These are phyloP conservation scores for Drosophila baimaii DNA, from an alignment of 1,140 invertebrate species.

Conservation along the genomic window DNA sequence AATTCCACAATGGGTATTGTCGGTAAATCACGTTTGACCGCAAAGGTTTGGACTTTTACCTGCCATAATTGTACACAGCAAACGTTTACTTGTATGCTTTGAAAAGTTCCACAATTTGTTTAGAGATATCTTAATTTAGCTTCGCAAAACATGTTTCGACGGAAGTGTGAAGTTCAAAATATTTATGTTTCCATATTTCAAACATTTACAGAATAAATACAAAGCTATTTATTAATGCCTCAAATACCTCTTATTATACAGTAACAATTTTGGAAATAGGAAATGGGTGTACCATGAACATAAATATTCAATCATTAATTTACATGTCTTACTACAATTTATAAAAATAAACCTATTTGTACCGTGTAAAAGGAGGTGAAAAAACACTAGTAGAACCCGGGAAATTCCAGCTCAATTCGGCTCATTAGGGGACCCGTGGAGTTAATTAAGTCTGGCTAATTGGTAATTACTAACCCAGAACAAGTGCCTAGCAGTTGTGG, in stretches of 20 bases:
- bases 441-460: conserved; percentile 37
- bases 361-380: neutral
- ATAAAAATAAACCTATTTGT: neutral
- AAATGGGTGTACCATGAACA: neutral
- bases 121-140: neutral
- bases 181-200: neutral
- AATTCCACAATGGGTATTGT: conserved; percentile 11
- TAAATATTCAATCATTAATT: neutral
- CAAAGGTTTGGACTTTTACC: conserved; percentile 8
- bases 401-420: conserved; percentile 46
- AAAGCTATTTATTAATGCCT: neutral
- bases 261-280: neutral
- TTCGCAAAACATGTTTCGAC: neutral
- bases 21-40: conserved; percentile 40
- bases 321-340: neutral
- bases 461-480: conserved; percentile 42
- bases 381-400: neutral
- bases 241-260: neutral
- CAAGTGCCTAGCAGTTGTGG: conserved; percentile 15
- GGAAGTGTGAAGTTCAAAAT: neutral
- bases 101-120: neutral
- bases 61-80: conserved; percentile 5
- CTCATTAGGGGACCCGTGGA: conserved; percentile 31
- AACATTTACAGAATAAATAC: neutral
- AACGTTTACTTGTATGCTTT: conserved; percentile 1